Evolutionary conservation across 2,797 vertebrate genomes (phyloP), one percentile per base, ranked within the genome.

Genomic region (Carapus acus): DNA sequence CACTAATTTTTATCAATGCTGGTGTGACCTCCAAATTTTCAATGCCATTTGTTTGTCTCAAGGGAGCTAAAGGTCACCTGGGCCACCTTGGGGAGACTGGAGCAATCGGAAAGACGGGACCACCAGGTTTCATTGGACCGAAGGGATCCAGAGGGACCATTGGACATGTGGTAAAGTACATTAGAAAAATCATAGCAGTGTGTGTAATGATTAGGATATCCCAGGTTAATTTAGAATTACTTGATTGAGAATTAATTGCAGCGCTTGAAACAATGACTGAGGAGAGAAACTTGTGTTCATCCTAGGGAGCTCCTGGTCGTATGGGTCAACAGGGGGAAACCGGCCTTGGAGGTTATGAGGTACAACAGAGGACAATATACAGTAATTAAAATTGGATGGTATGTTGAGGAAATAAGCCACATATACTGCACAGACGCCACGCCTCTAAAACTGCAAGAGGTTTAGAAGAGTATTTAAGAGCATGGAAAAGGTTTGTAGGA

Each of bases 61-160:
- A 99, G 96, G 96, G 96, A 43, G 86, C 86, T 68, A 98, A 98
- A 87, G 96, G 96, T 64, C 88, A 90, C 58, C 87, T 88, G 67
- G 96, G 96, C 61, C 88, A 96, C 67, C 92, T 96, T 0, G 96
- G 96, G 1, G 94, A 94, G 80, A 96, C 89, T 1, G 96, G 96
- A 27, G 5, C 70, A 12, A 82, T 92, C 37, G 96, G 96, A 60
- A 91, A 92, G 71, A 85, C 68, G 0, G 96, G 96, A 47, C 86
- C 89, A 0, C 79, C 82, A n/a, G 96, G 96, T 49, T 93, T 89
- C 71, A 88, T 89, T 54, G 96, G 96, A 53, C 96, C 88, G 8
- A 98, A 98, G 80, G 96, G 96, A 68, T 96, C 95, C 51, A 89
- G 96, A 89, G 96, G 96, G 85, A 97, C 93, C 68, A 88, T 92